Percentiles rank a stretch among this genome's conserved stretches.
Evolutionary conservation across 2,113 vertebrate genomes (phyloP).

Genomic region (Ursus arctos): DNA sequence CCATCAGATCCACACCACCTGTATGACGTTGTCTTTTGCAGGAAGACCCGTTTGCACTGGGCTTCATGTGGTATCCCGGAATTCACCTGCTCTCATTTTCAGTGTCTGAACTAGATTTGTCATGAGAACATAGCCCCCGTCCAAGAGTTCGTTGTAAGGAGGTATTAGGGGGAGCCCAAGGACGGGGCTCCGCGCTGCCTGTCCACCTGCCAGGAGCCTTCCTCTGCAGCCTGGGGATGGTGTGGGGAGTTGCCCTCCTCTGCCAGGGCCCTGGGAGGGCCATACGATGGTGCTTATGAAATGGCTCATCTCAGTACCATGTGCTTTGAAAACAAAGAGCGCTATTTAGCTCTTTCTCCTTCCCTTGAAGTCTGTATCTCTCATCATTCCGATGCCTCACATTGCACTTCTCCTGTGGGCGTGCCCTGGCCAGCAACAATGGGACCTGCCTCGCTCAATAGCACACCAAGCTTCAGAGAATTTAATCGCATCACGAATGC

Average conservation of each 20-base stretch:
- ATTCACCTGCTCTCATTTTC: not conserved
- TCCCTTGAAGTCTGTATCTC: slow-evolving; percentile 72
- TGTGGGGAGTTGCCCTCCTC: not conserved
- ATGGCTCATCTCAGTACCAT: slow-evolving; percentile 9
- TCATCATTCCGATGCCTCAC: slow-evolving; percentile 73
- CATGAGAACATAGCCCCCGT: not conserved
- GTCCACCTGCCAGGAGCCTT: not conserved
- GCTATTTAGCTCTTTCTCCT: slow-evolving; percentile 62
- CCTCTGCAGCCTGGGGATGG: rapidly evolving
- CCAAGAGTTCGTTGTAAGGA: not conserved
- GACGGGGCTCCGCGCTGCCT: not conserved
- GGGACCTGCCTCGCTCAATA: slow-evolving; percentile 37
- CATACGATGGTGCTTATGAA: not conserved
- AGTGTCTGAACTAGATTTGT: not conserved
- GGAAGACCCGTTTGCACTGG: not conserved
- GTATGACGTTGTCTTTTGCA: not conserved
- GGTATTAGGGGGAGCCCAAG: not conserved
- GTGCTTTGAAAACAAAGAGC: slow-evolving; percentile 72
- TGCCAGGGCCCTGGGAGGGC: not conserved
- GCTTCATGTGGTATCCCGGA: not conserved
- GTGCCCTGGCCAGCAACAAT: slow-evolving; percentile 50
- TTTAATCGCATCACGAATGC: slow-evolving; percentile 67
- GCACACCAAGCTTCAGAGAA: slow-evolving; percentile 42
- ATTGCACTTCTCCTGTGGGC: slow-evolving; percentile 72
- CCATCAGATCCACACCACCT: not conserved